phyloP scores from a whole-genome alignment of 2,113 vertebrate species.

The Eudorcas thomsonii region DNA sequence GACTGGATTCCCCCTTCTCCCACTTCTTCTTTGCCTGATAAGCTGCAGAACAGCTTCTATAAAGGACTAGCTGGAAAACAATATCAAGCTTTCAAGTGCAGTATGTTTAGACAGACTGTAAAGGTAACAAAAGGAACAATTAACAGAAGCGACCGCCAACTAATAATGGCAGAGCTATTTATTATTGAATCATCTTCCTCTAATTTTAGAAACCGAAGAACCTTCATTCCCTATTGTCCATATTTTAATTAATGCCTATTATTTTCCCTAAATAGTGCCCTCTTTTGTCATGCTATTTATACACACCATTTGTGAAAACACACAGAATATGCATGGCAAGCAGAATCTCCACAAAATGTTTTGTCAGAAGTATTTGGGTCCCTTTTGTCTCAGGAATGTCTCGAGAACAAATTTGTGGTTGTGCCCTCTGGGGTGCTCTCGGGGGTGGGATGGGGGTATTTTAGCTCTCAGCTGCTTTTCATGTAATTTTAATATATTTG shows the following conservation, averaged over 20 bases:
- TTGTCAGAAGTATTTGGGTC: constrained; percentile 41
- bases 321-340: constrained; percentile 73
- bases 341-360: constrained; percentile 68
- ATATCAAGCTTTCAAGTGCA: constrained; percentile 61
- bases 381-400: constrained; percentile 71
- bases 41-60: constrained; percentile 67
- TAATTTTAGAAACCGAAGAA: constrained; percentile 83
- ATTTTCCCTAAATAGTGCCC: constrained; percentile 83
- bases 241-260: constrained; percentile 83
- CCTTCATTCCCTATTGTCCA: constrained; percentile 81
- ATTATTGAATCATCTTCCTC: constrained; percentile 80
- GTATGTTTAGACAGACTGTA: constrained; percentile 81
- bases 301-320: constrained; percentile 77
- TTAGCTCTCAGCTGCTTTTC: constrained; percentile 38
- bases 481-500: constrained; percentile 54
- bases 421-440: constrained; percentile 53
- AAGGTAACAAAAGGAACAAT: constrained; percentile 75
- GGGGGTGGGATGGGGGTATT: constrained; percentile 30
- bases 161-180: constrained; percentile 82
- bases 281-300: constrained; percentile 83
- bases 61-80: constrained; percentile 73
- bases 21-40: constrained; percentile 67
- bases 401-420: constrained; percentile 52
- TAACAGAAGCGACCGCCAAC: constrained; percentile 74
- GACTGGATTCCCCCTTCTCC: neutral